A percentile compares a stretch with the other conserved stretches of the same genome.
Evolutionary conservation across 2,797 vertebrate species (phyloP).

Genomic region (Brotula barbata): DNA sequence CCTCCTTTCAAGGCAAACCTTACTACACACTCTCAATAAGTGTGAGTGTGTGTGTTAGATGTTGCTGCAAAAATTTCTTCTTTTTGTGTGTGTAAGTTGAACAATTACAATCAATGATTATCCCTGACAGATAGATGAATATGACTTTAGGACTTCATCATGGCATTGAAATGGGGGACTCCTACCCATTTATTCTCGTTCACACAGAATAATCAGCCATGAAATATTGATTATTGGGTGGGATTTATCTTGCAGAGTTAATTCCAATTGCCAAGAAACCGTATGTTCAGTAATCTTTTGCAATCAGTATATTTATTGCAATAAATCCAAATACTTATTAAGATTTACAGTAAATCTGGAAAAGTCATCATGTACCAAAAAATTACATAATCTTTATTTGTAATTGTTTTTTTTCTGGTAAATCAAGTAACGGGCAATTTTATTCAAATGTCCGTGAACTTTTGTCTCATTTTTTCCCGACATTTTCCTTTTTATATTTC

Average conservation of each 20-base stretch:
- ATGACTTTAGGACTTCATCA: not conserved
- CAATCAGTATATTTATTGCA: not conserved
- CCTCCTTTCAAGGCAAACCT: too few species aligned
- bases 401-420: too few species aligned
- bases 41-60: not conserved
- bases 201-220: not conserved
- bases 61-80: not conserved
- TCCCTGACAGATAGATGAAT: not conserved
- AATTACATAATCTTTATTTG: too few species aligned
- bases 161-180: too few species aligned
- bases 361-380: too few species aligned
- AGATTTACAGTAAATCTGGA: too few species aligned
- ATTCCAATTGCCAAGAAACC: not conserved
- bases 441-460: too few species aligned
- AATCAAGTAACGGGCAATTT: too few species aligned
- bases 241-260: slow-evolving; percentile 15
- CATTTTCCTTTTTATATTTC: not conserved
- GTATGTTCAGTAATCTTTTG: slow-evolving; percentile 1
- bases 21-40: too few species aligned
- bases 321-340: too few species aligned
- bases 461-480: too few species aligned
- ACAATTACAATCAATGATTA: not conserved
- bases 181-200: slow-evolving; percentile 7
- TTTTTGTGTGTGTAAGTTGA: not conserved
- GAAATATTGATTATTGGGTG: not conserved